Conservation (phyloP, 92 coral and sea anemone species). For the Porites rus region DNA sequence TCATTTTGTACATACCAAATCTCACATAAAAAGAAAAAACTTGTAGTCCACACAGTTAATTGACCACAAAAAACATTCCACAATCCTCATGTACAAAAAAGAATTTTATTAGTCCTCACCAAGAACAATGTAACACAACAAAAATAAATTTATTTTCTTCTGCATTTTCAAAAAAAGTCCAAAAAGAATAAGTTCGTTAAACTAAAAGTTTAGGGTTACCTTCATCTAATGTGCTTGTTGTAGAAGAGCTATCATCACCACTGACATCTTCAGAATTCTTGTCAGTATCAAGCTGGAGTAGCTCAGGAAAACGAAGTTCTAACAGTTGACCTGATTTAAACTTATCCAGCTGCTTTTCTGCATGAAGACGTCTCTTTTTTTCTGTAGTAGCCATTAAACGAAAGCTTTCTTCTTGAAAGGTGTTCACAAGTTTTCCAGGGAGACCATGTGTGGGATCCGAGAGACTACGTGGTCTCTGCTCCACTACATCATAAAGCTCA, state of each 20-base stretch:
- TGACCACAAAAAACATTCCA: too few species aligned
- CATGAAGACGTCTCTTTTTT: conserved; percentile 18
- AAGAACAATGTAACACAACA: too few species aligned
- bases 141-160: too few species aligned
- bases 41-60: too few species aligned
- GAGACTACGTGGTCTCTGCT: conserved; percentile 37
- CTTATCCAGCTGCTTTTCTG: conserved; percentile 9
- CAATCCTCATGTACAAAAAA: too few species aligned
- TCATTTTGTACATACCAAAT: too few species aligned
- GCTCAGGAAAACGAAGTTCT: conserved; percentile 1
- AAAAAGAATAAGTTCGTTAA: too few species aligned
- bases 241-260: conserved; percentile 39
- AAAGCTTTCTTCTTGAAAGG: conserved; percentile 33
- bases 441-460: conserved; percentile 28
- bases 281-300: neutral
- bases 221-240: conserved; percentile 37
- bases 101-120: too few species aligned
- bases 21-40: too few species aligned
- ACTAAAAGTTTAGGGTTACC: neutral
- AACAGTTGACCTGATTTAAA: neutral
- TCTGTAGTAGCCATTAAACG: conserved; percentile 44
- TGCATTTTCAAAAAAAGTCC: too few species aligned
- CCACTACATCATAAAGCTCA: neutral
- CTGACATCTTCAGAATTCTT: neutral
- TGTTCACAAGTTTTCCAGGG: neutral